phyloP scores from a whole-genome alignment of 2,113 vertebrate genomes.

The Colistium nudipinnis region DNA sequence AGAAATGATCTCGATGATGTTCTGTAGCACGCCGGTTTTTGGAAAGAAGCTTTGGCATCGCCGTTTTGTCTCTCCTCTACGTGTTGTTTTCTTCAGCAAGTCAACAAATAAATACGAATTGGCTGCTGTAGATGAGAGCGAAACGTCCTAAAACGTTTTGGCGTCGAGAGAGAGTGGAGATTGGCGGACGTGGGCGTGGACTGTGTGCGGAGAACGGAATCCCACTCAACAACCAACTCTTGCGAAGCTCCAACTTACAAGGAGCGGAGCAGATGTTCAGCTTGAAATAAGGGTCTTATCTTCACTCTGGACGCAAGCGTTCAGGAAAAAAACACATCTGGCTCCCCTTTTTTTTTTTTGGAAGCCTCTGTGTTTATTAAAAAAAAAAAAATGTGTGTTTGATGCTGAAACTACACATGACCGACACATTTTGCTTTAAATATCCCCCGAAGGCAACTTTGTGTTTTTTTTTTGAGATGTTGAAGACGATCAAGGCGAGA shows the following conservation, averaged over 20 bases:
- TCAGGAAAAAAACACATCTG: slow-evolving; percentile 12
- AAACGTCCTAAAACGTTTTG: too few relatives aligned
- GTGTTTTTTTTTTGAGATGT: slow-evolving; percentile 42
- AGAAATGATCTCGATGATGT: too few relatives aligned
- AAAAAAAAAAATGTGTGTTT: too few relatives aligned
- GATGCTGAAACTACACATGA: slow-evolving; percentile 19
- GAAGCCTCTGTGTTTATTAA: slow-evolving; percentile 23
- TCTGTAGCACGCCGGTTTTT: too few relatives aligned
- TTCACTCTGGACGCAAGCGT: slow-evolving; percentile 24
- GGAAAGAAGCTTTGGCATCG: too few relatives aligned
- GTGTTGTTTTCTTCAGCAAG: too few relatives aligned
- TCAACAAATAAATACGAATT: too few relatives aligned
- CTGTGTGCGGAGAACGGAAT: slow-evolving; percentile 41
- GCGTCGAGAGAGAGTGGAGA: too few relatives aligned
- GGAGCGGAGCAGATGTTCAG: slow-evolving; percentile 37
- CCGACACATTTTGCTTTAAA: slow-evolving; percentile 28
- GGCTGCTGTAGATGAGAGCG: too few relatives aligned
- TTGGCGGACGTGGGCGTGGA: too few relatives aligned
- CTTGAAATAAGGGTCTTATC: slow-evolving; percentile 30
- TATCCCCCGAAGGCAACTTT: slow-evolving; percentile 28
- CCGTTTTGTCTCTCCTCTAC: too few relatives aligned
- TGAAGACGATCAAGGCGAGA: slow-evolving; percentile 32
- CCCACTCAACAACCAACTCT: slow-evolving; percentile 31
- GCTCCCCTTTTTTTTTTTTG: too few relatives aligned
- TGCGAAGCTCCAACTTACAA: slow-evolving; percentile 32